phyloP scores from a whole-genome alignment of 2,113 vertebrate species.

The Tetrax tetrax region DNA sequence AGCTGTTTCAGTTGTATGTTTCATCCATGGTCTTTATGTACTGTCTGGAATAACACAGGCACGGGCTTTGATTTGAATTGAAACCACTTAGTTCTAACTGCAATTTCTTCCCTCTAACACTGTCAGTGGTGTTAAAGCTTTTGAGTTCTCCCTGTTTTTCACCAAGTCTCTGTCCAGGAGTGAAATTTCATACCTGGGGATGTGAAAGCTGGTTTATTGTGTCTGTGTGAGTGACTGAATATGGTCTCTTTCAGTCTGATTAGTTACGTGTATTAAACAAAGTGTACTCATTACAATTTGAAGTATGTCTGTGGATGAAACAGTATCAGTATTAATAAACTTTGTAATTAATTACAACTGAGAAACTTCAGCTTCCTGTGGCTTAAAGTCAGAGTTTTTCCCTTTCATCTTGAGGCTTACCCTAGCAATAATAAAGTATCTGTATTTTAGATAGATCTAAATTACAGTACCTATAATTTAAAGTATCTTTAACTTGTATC shows the following conservation, averaged over 20 bases:
- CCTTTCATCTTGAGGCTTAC: not conserved
- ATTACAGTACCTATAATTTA: not conserved
- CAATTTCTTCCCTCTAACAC: not conserved
- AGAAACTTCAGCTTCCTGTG: not conserved
- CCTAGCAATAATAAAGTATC: not conserved
- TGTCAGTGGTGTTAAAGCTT: not conserved
- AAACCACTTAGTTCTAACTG: not conserved
- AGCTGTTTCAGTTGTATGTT: not conserved
- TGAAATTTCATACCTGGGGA: not conserved
- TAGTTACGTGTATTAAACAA: not conserved
- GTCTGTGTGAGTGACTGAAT: not conserved
- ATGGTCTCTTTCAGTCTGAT: not conserved
- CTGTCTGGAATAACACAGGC: not conserved
- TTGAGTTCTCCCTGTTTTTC: not conserved
- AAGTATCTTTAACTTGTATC: not conserved
- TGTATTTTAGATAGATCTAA: not conserved
- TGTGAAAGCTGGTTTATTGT: not conserved
- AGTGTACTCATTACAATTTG: not conserved
- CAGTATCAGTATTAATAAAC: not conserved
- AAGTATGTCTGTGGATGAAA: not conserved
- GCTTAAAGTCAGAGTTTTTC: not conserved
- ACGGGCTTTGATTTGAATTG: not conserved
- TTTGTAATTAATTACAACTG: not conserved
- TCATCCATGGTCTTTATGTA: not conserved
- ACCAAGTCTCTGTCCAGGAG: not conserved